Evolutionary conservation across 2,797 vertebrate species (phyloP), one percentile per base, ranked within the genome.

Genomic region (Lutjanus campechanus): DNA sequence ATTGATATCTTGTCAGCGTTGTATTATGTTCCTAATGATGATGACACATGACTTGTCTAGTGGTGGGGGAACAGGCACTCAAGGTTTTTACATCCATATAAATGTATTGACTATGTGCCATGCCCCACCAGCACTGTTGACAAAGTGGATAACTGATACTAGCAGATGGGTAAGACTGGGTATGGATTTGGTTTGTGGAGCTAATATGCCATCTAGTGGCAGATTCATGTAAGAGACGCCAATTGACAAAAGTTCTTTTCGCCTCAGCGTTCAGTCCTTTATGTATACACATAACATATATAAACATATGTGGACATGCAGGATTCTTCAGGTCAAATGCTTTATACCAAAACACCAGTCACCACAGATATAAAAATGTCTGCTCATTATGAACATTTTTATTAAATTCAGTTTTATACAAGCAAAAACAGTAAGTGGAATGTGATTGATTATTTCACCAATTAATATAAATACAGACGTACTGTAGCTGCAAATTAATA

Each of bases 151-250:
- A 78, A 85, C 16, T 77, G 79, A 86, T 82, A 4, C 54, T 0
- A 53, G 77, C 69, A 77, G 88, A 86, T 81, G 70, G 79, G 29
- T 4, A 12, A 11, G 20, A 25, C 12, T 20, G 19, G 1, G 13
- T 13, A 20, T 15, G 41, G 55, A 7, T n/a, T 10, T 16, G 20
- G 50, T 85, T 19, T 29, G 66, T 93, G 86, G 88, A 75, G 29
- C 65, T 62, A 67, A 41, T 8, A 1, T 55, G 79, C 91, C 95
- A 93, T 77, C 95, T 94, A 90, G 90, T 93, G 95, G 90, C 29
- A 0, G 7, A 40, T 9, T 8, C 2, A 4, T 17, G 7, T 20
- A 69, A 50, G 2, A 62, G 20, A 40, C 0, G 0, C 8, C 1
- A 5, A 29, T 0, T 8, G 12, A 16, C 41, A 47, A 56, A 3